These are phyloP conservation scores for Taeniopygia guttata DNA, from an alignment of 2,797 vertebrate species.

Conservation along the genomic window DNA sequence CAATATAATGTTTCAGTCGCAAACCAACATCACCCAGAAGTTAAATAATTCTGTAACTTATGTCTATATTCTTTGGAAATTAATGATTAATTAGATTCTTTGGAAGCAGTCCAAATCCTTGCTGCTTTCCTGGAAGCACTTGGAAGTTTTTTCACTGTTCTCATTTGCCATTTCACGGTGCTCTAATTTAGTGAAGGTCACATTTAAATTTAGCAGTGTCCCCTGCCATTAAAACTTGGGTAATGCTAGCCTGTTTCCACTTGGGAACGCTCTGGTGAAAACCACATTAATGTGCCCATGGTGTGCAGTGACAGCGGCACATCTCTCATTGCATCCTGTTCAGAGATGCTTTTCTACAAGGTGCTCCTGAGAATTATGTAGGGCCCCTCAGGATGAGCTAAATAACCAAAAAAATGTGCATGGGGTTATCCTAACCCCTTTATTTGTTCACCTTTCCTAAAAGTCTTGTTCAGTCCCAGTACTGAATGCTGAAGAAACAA, in stretches of 20 bases:
- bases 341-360: neutral
- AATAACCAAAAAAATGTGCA: neutral
- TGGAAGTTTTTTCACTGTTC: neutral
- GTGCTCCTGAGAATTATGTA: neutral
- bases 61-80: neutral
- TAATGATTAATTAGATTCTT: neutral
- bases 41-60: neutral
- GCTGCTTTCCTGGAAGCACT: neutral
- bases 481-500: neutral
- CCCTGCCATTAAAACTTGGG: neutral
- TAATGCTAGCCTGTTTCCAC: neutral
- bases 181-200: constrained; percentile 12
- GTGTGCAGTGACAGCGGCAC: neutral
- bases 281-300: fast-evolving
- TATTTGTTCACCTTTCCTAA: neutral
- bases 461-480: neutral
- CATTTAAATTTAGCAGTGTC: constrained; percentile 21
- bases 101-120: neutral
- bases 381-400: neutral
- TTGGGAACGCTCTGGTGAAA: neutral
- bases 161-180: neutral
- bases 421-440: neutral
- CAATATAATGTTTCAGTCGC: neutral
- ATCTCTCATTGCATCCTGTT: neutral
- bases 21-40: neutral